Conservation (phyloP, 2,797 vertebrate species). For the Lates japonicus region DNA sequence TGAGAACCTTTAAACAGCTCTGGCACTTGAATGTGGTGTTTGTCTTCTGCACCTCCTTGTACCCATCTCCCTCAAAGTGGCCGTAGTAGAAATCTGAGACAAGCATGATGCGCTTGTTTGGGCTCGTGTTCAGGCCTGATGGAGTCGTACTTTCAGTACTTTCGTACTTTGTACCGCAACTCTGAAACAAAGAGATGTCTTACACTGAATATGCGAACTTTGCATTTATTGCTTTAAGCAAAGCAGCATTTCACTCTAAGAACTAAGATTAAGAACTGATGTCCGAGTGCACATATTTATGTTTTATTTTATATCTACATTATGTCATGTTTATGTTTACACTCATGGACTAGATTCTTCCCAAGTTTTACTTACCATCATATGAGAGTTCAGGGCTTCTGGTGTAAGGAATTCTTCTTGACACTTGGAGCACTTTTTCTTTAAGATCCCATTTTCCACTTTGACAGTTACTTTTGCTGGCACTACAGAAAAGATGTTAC, state of each 20-base stretch:
- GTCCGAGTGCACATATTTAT: neutral
- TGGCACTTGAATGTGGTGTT: constrained; percentile 96
- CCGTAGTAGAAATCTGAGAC: constrained; percentile 99
- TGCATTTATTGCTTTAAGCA: neutral
- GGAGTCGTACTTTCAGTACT: constrained; percentile 80
- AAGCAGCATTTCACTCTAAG: neutral
- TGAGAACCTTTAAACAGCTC: constrained; percentile 97
- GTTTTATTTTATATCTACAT: neutral
- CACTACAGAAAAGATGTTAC: constrained; percentile 66
- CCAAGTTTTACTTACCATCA: constrained; percentile 87
- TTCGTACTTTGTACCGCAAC: constrained; percentile 89
- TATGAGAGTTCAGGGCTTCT: constrained; percentile 91
- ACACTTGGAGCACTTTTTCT: constrained; percentile 93
- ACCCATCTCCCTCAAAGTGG: constrained; percentile 89
- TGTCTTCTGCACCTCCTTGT: constrained; percentile 88
- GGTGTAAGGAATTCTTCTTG: constrained; percentile 90
- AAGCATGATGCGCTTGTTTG: constrained; percentile 95
- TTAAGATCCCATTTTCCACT: constrained; percentile 90
- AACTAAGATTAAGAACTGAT: neutral
- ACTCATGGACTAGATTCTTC: neutral
- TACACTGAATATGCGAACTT: constrained; percentile 5
- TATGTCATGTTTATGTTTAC: neutral
- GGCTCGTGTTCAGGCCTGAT: constrained; percentile 52
- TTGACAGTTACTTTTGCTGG: constrained; percentile 64
- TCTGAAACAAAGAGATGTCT: constrained; percentile 80